phyloP scores from a whole-genome alignment of 1,140 invertebrate species.

The Scaptomyza hsui region DNA sequence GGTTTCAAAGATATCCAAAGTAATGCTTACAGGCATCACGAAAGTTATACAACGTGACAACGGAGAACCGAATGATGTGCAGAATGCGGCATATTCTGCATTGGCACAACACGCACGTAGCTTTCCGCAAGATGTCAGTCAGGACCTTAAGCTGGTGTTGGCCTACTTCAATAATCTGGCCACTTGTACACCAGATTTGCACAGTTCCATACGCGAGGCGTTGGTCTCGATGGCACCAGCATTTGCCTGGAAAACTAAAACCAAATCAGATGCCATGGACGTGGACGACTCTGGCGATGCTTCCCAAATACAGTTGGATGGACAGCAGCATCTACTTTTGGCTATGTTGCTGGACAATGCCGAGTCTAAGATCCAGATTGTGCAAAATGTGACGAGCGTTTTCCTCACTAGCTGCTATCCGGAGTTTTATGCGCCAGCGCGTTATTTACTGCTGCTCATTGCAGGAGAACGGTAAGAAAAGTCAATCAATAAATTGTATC shows the following conservation, averaged over 20 bases:
- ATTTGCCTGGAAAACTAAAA: slow-evolving; percentile 85
- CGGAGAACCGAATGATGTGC: slow-evolving; percentile 78
- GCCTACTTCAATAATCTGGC: slow-evolving; percentile 85
- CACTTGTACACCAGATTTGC: slow-evolving; percentile 86
- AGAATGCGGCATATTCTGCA: slow-evolving; percentile 78
- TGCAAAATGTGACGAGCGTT: slow-evolving; percentile 92
- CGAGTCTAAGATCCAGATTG: slow-evolving; percentile 88
- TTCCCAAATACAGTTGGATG: slow-evolving; percentile 84
- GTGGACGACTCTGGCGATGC: slow-evolving; percentile 42
- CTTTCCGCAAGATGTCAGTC: slow-evolving; percentile 88
- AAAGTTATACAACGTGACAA: slow-evolving; percentile 88
- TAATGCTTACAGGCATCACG: slow-evolving; percentile 89
- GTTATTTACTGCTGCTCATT: slow-evolving; percentile 93
- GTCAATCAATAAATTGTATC: not conserved
- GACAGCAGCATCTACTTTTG: slow-evolving; percentile 85
- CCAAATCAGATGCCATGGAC: slow-evolving; percentile 69
- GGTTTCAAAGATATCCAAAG: slow-evolving; percentile 87
- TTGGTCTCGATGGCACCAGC: slow-evolving; percentile 89
- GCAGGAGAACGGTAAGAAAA: slow-evolving; percentile 90
- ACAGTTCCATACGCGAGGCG: slow-evolving; percentile 89
- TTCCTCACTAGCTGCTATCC: slow-evolving; percentile 93
- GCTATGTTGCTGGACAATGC: slow-evolving; percentile 85
- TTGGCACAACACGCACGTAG: slow-evolving; percentile 86
- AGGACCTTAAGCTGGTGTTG: slow-evolving; percentile 83
- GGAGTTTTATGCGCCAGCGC: slow-evolving; percentile 90